A percentile compares a stretch with the other conserved stretches of the same genome.
Conservation (phyloP, 2,888 invertebrate genomes). For the Protonemura montana region DNA sequence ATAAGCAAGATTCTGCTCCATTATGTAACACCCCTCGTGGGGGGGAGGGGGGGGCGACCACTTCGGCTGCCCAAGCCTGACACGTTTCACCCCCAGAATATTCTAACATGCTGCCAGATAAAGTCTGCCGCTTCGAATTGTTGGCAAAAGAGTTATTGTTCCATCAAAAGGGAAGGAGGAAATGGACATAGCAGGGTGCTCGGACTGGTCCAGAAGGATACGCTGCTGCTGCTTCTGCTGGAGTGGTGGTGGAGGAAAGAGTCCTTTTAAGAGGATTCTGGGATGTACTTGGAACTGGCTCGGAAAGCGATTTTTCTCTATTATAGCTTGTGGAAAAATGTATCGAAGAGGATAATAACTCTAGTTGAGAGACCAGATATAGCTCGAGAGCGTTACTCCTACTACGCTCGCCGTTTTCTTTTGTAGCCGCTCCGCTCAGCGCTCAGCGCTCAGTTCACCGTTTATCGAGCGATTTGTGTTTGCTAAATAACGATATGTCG, state of each 20-base stretch:
- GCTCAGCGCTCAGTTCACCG: not conserved
- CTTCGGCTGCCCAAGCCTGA: not conserved
- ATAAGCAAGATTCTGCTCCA: not conserved
- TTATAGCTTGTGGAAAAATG: slow-evolving; percentile 22
- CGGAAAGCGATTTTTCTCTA: slow-evolving; percentile 22
- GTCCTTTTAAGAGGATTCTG: slow-evolving; percentile 26
- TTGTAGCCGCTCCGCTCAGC: not conserved
- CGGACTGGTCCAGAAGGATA: slow-evolving; percentile 13
- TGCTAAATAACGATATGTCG: slow-evolving; percentile 18
- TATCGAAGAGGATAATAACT: slow-evolving; percentile 23
- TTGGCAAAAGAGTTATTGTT: slow-evolving; percentile 26
- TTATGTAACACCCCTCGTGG: not conserved
- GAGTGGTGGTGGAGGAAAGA: not conserved
- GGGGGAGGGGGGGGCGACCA: not conserved
- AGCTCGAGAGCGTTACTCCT: not conserved
- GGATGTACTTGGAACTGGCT: not conserved
- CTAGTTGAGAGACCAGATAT: slow-evolving; percentile 2
- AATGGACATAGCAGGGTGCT: not conserved
- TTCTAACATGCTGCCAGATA: not conserved
- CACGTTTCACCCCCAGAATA: not conserved
- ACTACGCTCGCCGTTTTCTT: not conserved
- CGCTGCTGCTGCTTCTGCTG: not conserved
- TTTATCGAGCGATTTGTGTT: slow-evolving; percentile 29
- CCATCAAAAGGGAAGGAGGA: not conserved
- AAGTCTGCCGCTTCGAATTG: not conserved